phyloP scores from a whole-genome alignment of 2,797 vertebrate genomes.

The Microctenopoma stevenorrisi region DNA sequence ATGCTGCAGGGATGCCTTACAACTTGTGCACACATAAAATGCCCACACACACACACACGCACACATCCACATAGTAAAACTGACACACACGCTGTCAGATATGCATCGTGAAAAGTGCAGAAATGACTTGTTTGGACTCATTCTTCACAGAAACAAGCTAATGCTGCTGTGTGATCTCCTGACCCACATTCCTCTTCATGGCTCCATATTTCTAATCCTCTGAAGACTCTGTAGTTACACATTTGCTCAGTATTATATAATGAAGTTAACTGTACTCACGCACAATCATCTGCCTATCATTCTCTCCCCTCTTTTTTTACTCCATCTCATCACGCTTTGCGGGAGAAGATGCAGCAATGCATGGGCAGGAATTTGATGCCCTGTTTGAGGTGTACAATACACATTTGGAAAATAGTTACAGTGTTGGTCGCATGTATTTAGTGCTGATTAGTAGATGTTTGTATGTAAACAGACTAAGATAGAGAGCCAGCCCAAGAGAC shows the following conservation, averaged over 20 bases:
- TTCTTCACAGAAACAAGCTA: constrained; percentile 12
- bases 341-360: neutral
- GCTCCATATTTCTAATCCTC: constrained; percentile 22
- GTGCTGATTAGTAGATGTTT: too few species aligned
- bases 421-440: neutral
- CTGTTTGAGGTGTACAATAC: neutral
- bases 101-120: constrained; percentile 22
- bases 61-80: constrained; percentile 8
- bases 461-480: too few species aligned
- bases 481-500: too few species aligned
- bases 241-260: constrained; percentile 25
- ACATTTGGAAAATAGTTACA: neutral
- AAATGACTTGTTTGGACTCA: constrained; percentile 25
- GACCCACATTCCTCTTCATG: constrained; percentile 50
- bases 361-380: too few species aligned
- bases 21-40: constrained; percentile 32
- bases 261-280: constrained; percentile 38
- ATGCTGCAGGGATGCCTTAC: constrained; percentile 64
- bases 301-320: neutral
- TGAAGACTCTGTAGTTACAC: constrained; percentile 12
- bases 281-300: neutral
- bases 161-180: constrained; percentile 39
- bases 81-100: constrained; percentile 19
- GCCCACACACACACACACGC: constrained; percentile 14
- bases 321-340: neutral